Evolutionary conservation across 2,888 invertebrate genomes (phyloP).

Genomic region (Strigamia crassipes): DNA sequence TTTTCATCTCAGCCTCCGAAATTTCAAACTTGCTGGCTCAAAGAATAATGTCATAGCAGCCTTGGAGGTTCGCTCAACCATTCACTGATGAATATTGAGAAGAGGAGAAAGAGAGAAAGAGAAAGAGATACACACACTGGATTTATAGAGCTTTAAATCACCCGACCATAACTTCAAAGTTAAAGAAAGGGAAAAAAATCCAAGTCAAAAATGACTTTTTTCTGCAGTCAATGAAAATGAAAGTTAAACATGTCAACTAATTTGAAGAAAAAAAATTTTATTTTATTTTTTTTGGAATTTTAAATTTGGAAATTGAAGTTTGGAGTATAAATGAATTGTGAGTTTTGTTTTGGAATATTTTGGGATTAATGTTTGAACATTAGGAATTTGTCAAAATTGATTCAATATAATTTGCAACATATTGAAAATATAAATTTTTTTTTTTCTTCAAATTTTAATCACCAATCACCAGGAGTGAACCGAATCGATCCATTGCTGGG

Average conservation of each 20-base stretch:
- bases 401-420: background rate
- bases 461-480: background rate
- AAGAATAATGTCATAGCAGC: constrained; percentile 30
- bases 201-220: background rate
- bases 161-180: constrained; percentile 13
- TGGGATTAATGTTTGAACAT: no score
- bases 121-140: constrained; percentile 1
- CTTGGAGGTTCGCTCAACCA: constrained; percentile 13
- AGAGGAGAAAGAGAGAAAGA: background rate
- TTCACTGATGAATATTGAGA: constrained; percentile 30
- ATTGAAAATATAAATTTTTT: background rate
- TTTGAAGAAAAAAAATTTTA: background rate
- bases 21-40: constrained; percentile 26
- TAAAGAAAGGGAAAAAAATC: background rate
- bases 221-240: background rate
- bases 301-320: no score
- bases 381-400: background rate
- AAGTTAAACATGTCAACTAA: background rate
- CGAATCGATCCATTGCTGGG: background rate
- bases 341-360: no score
- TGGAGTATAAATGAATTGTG: no score
- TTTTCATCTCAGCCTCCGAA: background rate
- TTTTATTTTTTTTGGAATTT: no score
- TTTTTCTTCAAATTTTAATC: background rate
- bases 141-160: constrained; percentile 30